Percentiles rank a stretch among this genome's conserved stretches.
These are phyloP conservation scores for Rhyzopertha dominica DNA, from an alignment of 1,140 invertebrate genomes.

Conservation along the genomic window DNA sequence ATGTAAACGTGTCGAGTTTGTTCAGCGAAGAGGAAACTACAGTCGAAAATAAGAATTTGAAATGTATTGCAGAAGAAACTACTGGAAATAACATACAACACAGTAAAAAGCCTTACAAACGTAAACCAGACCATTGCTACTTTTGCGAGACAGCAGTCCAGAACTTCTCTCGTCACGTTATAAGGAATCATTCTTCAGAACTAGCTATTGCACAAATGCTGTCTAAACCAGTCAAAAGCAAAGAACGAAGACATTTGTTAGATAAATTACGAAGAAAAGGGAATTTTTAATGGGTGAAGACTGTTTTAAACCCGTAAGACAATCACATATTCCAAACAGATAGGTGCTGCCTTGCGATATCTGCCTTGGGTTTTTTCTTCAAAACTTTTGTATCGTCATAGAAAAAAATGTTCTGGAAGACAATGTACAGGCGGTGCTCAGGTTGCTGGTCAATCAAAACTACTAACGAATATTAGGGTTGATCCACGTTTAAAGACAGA, in stretches of 20 bases:
- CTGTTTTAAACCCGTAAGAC: constrained; percentile 1
- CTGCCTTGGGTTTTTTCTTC: constrained; percentile 7
- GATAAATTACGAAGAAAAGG: constrained; percentile 15
- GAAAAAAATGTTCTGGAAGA: neutral
- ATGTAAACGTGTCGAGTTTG: too few species aligned
- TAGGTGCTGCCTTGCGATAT: neutral
- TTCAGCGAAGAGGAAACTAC: too few species aligned
- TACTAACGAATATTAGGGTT: constrained; percentile 17
- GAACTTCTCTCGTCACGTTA: constrained; percentile 18
- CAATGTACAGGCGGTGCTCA: constrained; percentile 1
- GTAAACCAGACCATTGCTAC: constrained; percentile 14
- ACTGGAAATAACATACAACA: too few species aligned
- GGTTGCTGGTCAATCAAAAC: constrained; percentile 5
- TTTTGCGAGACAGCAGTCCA: constrained; percentile 18
- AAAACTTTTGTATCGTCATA: constrained; percentile 9
- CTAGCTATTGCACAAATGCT: constrained; percentile 14
- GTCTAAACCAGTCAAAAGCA: constrained; percentile 1
- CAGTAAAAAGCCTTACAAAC: constrained; percentile 8
- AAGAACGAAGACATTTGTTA: constrained; percentile 15
- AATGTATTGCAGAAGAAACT: too few species aligned
- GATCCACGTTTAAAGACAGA: constrained; percentile 19
- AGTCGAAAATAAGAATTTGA: too few species aligned
- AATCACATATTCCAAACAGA: neutral
- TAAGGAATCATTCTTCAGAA: constrained; percentile 16
- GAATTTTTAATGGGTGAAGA: constrained; percentile 12